These are phyloP conservation scores for Julus scandinavius DNA, from an alignment of 2,888 invertebrate genomes.

Conservation along the genomic window DNA sequence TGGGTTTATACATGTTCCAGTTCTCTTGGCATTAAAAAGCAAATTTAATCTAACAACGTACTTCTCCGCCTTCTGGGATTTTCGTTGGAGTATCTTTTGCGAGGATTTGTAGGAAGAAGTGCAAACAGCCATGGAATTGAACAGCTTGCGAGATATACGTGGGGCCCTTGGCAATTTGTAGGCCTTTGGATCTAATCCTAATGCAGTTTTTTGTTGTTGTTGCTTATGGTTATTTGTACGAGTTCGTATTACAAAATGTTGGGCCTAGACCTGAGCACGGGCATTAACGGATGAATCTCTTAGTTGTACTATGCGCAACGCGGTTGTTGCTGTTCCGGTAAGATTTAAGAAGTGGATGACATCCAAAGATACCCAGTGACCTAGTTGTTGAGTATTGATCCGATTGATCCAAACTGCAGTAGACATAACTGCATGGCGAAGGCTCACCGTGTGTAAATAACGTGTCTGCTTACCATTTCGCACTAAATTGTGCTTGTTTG, in stretches of 20 bases:
- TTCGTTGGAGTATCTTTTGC: not conserved
- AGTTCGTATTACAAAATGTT: not conserved
- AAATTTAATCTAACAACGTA: conserved; percentile 7
- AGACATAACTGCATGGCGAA: not conserved
- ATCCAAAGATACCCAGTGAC: conserved; percentile 31
- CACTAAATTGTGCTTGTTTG: not conserved
- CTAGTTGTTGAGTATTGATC: conserved; percentile 33
- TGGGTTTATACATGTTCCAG: conserved; percentile 4
- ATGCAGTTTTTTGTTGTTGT: not conserved
- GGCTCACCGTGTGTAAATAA: conserved; percentile 2
- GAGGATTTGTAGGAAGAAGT: not conserved
- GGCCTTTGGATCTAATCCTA: not conserved
- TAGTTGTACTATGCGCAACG: not conserved
- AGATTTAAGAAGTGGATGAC: conserved; percentile 1
- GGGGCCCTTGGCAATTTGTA: not conserved
- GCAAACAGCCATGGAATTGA: not conserved
- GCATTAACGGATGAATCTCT: not conserved
- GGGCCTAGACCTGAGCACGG: not conserved
- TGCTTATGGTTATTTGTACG: no score
- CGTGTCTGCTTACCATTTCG: conserved; percentile 26
- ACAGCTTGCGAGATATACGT: not conserved
- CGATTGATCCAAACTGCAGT: conserved; percentile 27
- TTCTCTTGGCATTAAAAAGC: not conserved
- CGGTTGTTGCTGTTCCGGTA: conserved; percentile 18
- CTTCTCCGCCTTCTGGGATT: conserved; percentile 26